These are phyloP conservation scores for Neosalanx taihuensis DNA, from an alignment of 2,797 vertebrate species.

Conservation along the genomic window DNA sequence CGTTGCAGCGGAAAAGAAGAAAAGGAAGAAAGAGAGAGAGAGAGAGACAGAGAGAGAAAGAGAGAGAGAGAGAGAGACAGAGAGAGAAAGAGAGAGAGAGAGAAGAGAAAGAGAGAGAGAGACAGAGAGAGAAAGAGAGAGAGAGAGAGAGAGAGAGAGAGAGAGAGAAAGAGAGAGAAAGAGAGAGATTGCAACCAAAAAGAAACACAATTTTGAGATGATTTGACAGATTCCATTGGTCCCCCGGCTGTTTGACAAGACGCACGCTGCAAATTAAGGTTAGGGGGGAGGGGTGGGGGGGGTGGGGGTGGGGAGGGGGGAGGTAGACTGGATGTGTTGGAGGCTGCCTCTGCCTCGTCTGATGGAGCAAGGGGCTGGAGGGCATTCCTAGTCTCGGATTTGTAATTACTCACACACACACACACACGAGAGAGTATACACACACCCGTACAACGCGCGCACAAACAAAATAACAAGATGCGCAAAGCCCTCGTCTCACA, in stretches of 20 bases:
- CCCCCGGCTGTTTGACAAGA: constrained; percentile 67
- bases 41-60: too few species aligned
- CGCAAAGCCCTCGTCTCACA: constrained; percentile 4
- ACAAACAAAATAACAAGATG: constrained; percentile 26
- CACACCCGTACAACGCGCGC: constrained; percentile 4
- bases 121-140: too few species aligned
- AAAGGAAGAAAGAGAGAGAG: too few species aligned
- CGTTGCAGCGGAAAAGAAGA: constrained; percentile 35
- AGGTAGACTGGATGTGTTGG: constrained; percentile 73
- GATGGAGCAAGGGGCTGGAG: constrained; percentile 71
- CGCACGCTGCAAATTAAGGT: constrained; percentile 76
- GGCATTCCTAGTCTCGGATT: constrained; percentile 67
- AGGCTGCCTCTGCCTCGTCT: constrained; percentile 70
- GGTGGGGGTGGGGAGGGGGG: too few species aligned
- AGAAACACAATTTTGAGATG: constrained; percentile 65
- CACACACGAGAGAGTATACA: neutral
- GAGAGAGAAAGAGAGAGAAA: too few species aligned
- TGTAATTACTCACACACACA: constrained; percentile 55
- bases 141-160: too few species aligned
- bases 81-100: too few species aligned
- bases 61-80: too few species aligned
- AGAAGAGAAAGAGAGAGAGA: too few species aligned
- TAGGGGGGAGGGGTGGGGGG: too few species aligned
- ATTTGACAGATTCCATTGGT: constrained; percentile 72
- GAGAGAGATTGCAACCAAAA: too few species aligned